A percentile compares a stretch with the other conserved stretches of the same genome.
phyloP scores from a whole-genome alignment of 1,140 invertebrate genomes.

The Ptiloglossa arizonensis region DNA sequence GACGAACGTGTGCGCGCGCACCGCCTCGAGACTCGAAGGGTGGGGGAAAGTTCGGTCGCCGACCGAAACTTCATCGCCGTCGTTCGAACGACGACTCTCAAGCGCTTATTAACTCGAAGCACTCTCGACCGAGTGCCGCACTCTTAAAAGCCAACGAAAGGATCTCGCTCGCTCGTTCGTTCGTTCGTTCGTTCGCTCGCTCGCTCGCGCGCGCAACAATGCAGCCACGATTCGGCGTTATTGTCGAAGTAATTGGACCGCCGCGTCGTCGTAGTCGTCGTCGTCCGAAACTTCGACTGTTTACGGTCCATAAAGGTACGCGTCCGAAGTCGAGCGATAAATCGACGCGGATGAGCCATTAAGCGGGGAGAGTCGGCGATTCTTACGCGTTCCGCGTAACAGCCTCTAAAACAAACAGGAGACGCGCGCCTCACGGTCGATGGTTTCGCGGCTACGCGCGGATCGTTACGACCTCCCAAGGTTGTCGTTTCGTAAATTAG shows the following conservation, averaged over 20 bases:
- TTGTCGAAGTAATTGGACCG: slow-evolving; percentile 65
- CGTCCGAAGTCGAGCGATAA: slow-evolving; percentile 56
- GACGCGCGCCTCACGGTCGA: slow-evolving; percentile 6
- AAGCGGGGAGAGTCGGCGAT: slow-evolving; percentile 46
- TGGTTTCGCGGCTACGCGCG: slow-evolving; percentile 11
- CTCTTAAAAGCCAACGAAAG: neutral
- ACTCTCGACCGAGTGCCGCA: neutral
- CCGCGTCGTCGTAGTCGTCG: no score
- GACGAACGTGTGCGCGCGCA: neutral
- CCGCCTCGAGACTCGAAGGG: no score
- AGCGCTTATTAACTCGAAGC: neutral
- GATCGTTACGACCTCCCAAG: slow-evolving; percentile 50
- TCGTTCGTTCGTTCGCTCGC: no score
- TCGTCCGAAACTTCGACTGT: slow-evolving; percentile 69
- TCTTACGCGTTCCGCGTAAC: slow-evolving; percentile 58
- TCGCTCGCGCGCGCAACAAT: slow-evolving; percentile 52
- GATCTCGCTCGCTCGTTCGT: no score
- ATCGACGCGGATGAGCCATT: slow-evolving; percentile 67
- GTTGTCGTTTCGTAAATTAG: slow-evolving; percentile 68
- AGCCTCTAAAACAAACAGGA: slow-evolving; percentile 68
- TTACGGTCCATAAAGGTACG: slow-evolving; percentile 72
- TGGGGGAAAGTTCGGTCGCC: no score
- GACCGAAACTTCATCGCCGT: no score
- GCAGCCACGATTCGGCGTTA: slow-evolving; percentile 56
- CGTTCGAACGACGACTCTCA: neutral